These are phyloP conservation scores for Drosophila suzukii DNA, from an alignment of 1,140 invertebrate genomes.

Conservation along the genomic window DNA sequence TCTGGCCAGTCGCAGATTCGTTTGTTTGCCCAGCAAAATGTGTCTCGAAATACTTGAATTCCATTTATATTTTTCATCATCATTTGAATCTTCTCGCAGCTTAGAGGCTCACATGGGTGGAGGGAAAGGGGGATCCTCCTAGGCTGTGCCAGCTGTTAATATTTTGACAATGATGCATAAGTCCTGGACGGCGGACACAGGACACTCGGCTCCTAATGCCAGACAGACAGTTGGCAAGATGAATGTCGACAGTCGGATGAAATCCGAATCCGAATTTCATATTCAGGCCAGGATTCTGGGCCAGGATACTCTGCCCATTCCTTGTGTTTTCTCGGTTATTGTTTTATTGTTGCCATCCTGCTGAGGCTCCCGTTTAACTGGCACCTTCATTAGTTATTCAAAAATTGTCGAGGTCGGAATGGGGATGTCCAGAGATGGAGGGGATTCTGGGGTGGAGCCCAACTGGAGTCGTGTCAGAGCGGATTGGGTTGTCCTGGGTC, in stretches of 20 bases:
- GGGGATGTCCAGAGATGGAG: not conserved
- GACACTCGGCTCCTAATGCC: conserved; percentile 58
- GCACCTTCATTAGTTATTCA: conserved; percentile 82
- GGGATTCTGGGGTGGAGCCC: conserved; percentile 32
- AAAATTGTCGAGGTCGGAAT: conserved; percentile 66
- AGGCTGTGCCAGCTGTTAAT: conserved; percentile 79
- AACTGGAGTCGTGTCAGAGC: conserved; percentile 71
- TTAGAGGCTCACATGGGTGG: conserved; percentile 62
- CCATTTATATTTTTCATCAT: conserved; percentile 73
- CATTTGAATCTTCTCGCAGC: conserved; percentile 39
- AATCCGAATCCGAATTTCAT: conserved; percentile 79
- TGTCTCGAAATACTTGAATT: conserved; percentile 73
- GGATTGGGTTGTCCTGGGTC: conserved; percentile 50
- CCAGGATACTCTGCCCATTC: conserved; percentile 26
- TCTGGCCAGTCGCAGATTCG: conserved; percentile 29
- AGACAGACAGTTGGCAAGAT: conserved; percentile 77
- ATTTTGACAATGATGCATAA: conserved; percentile 82
- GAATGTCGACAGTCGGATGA: conserved; percentile 78
- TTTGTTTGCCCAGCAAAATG: conserved; percentile 50
- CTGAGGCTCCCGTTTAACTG: conserved; percentile 55
- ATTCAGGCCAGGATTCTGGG: conserved; percentile 67
- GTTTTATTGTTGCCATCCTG: conserved; percentile 57
- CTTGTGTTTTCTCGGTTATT: conserved; percentile 51
- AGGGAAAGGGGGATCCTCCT: conserved; percentile 3
- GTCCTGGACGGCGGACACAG: conserved; percentile 56